Percentiles rank a stretch among this genome's conserved stretches.
These are phyloP conservation scores for Sebastes hubbsi DNA, from an alignment of 2,797 vertebrate genomes.

Conservation along the genomic window DNA sequence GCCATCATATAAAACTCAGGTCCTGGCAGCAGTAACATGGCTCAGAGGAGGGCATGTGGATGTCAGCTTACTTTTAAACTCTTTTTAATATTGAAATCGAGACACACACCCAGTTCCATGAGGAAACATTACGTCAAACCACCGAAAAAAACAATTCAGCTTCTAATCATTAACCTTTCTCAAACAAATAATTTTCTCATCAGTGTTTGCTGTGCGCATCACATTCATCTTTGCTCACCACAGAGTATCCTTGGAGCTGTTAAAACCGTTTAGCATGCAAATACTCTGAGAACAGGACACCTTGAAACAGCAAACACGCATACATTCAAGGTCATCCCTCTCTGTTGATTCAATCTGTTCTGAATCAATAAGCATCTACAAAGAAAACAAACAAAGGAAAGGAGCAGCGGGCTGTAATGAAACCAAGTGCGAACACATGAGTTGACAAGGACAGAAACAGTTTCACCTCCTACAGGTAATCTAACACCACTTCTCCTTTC, in stretches of 20 bases:
- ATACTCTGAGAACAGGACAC: conserved; percentile 30
- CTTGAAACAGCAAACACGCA: conserved; percentile 28
- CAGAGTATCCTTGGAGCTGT: conserved; percentile 36
- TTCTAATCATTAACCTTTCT: conserved; percentile 21
- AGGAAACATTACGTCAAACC: neutral
- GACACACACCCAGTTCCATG: neutral
- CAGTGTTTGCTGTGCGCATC: neutral
- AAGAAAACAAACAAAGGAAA: conserved; percentile 33
- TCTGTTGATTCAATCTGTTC: conserved; percentile 52
- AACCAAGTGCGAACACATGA: neutral
- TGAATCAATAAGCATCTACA: conserved; percentile 61
- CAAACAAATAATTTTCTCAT: neutral
- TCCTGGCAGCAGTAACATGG: neutral
- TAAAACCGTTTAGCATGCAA: conserved; percentile 40
- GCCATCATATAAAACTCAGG: neutral
- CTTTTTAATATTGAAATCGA: neutral
- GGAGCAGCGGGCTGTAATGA: neutral
- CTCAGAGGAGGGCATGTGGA: neutral
- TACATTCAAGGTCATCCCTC: conserved; percentile 47
- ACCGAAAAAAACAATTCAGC: neutral
- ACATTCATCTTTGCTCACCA: conserved; percentile 14
- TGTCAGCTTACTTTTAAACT: neutral
- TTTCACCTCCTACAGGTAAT: conserved; percentile 28
- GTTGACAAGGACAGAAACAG: conserved; percentile 18
- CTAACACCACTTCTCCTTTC: neutral